phyloP scores from a whole-genome alignment of 2,888 invertebrate genomes.

The Sericinus montela region DNA sequence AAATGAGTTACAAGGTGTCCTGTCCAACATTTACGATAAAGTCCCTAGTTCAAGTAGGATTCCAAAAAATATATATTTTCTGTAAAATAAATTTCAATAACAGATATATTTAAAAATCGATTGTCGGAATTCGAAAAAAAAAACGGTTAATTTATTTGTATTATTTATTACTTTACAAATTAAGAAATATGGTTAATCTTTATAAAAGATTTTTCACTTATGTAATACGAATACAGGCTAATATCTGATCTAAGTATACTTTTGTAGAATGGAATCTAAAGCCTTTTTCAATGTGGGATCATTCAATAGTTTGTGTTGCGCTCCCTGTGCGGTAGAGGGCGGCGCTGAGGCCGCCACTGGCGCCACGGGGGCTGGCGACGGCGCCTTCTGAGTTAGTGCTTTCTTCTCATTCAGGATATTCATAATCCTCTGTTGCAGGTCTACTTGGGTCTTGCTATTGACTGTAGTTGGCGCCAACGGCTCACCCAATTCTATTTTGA shows the following conservation, averaged over 20 bases:
- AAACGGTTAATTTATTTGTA: too few species aligned
- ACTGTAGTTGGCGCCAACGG: slow-evolving; percentile 68
- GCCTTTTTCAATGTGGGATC: slow-evolving; percentile 90
- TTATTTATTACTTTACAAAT: too few species aligned
- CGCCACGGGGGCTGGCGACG: background rate
- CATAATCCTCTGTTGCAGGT: slow-evolving; percentile 87
- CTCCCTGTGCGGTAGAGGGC: slow-evolving; percentile 38
- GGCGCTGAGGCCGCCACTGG: slow-evolving; percentile 22
- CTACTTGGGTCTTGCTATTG: slow-evolving; percentile 79
- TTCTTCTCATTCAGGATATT: slow-evolving; percentile 87
- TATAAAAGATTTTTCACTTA: too few species aligned
- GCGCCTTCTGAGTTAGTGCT: slow-evolving; percentile 22
- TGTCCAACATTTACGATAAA: too few species aligned
- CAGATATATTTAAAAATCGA: too few species aligned
- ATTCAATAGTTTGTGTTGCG: slow-evolving; percentile 81
- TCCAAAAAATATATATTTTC: too few species aligned
- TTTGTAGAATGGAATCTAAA: slow-evolving; percentile 82
- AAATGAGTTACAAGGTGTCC: too few species aligned
- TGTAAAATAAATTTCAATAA: too few species aligned
- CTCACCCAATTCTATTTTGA: slow-evolving; percentile 87
- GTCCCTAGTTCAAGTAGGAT: too few species aligned
- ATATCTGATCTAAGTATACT: slow-evolving; percentile 38
- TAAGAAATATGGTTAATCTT: too few species aligned
- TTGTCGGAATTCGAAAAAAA: background rate
- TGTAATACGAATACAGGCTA: too few species aligned